Evolutionary conservation across 2,888 invertebrate genomes (phyloP).

Genomic region (Tachina lurida): DNA sequence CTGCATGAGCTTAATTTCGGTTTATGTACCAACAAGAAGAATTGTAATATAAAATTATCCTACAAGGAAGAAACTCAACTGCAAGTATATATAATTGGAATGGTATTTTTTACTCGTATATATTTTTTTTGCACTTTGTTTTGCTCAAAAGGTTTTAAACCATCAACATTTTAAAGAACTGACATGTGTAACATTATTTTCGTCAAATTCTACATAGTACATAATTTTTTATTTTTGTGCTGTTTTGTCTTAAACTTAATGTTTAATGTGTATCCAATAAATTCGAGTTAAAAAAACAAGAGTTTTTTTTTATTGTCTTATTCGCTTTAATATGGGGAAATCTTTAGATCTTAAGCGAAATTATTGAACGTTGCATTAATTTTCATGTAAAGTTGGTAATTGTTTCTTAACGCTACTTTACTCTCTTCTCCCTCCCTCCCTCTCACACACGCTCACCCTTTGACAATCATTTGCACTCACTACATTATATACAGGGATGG

Average conservation of each 20-base stretch:
- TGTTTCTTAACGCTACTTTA: conserved; percentile 74
- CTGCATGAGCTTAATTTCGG: conserved; percentile 44
- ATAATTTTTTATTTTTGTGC: neutral
- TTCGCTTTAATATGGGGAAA: conserved; percentile 64
- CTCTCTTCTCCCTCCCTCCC: conserved; percentile 17
- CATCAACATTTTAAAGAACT: conserved; percentile 63
- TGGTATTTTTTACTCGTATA: neutral
- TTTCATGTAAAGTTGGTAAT: conserved; percentile 72
- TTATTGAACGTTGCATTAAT: conserved; percentile 72
- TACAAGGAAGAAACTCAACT: conserved; percentile 41
- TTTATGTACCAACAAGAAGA: conserved; percentile 17
- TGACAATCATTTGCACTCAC: neutral
- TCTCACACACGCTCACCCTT: neutral
- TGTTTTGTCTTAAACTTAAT: conserved; percentile 12
- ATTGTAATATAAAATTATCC: conserved; percentile 50
- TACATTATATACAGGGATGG: neutral
- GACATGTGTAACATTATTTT: conserved; percentile 67
- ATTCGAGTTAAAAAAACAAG: conserved; percentile 37
- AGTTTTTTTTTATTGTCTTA: conserved; percentile 62
- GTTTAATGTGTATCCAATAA: conserved; percentile 62
- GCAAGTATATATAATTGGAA: conserved; percentile 54
- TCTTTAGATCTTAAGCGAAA: conserved; percentile 72
- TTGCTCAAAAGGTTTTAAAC: conserved; percentile 21
- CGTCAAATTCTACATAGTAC: conserved; percentile 47
- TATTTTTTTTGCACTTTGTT: neutral